A percentile compares a stretch with the other conserved stretches of the same genome.
Evolutionary conservation across 2,888 invertebrate genomes (phyloP).

Genomic region (Brachypalpus laphriformis): DNA sequence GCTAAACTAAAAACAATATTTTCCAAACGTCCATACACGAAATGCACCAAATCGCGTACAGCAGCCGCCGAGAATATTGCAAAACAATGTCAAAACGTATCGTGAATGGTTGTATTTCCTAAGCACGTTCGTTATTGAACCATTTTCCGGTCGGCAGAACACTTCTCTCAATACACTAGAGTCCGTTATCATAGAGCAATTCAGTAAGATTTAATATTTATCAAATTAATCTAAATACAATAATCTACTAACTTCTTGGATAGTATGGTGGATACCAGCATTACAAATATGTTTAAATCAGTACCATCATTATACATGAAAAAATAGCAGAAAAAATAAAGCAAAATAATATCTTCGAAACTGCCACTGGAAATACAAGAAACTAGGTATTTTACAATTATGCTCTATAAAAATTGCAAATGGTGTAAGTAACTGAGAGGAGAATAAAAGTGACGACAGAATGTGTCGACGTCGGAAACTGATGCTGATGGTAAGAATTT

Average conservation of each 20-base stretch:
- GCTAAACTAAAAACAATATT: constrained; percentile 54
- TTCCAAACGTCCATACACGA: constrained; percentile 37
- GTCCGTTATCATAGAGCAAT: neutral
- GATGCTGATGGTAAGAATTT: constrained; percentile 22
- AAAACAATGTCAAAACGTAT: constrained; percentile 66
- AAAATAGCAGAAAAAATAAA: too few species aligned
- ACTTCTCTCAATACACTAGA: neutral
- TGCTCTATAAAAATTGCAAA: neutral
- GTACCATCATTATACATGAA: too few species aligned
- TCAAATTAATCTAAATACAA: too few species aligned
- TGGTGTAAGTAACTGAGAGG: neutral
- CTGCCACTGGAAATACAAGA: neutral
- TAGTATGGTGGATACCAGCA: too few species aligned
- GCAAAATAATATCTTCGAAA: too few species aligned
- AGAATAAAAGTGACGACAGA: constrained; percentile 49
- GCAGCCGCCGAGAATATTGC: constrained; percentile 22
- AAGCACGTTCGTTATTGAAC: constrained; percentile 55
- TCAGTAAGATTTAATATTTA: too few species aligned
- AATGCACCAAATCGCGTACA: constrained; percentile 28
- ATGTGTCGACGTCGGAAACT: constrained; percentile 55
- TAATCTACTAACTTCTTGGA: too few species aligned
- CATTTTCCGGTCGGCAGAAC: constrained; percentile 40
- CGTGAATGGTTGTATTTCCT: constrained; percentile 39
- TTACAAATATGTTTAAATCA: too few species aligned
- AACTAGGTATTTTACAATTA: too few species aligned